Conservation (phyloP, 2,113 vertebrate species). For the Struthio camelus region DNA sequence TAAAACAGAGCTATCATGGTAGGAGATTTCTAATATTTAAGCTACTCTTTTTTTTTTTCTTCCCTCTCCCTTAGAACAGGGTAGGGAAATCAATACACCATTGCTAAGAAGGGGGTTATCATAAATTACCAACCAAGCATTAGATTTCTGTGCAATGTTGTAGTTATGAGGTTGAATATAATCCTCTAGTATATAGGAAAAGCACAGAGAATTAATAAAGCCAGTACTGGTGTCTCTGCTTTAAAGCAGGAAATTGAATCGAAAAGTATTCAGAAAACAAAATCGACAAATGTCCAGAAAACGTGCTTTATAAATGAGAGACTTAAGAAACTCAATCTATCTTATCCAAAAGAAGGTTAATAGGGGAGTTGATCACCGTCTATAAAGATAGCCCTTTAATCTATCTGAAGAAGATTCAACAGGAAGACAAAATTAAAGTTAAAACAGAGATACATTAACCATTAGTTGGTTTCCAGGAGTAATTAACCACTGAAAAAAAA, state of each 20-base stretch:
- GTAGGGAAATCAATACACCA: constrained; percentile 54
- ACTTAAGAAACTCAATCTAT: background rate
- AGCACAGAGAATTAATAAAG: background rate
- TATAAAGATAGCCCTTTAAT: background rate
- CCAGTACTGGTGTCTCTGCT: background rate
- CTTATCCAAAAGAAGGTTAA: background rate
- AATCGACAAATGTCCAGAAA: background rate
- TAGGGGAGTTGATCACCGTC: background rate
- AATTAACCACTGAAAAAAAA: background rate
- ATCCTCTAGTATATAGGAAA: background rate
- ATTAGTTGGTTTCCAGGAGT: background rate
- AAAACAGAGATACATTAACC: constrained; percentile 1
- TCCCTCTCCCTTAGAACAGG: background rate
- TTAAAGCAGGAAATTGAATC: background rate
- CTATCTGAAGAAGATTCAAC: background rate
- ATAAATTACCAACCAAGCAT: constrained; percentile 47
- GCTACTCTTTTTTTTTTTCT: background rate
- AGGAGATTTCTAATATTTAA: constrained; percentile 47
- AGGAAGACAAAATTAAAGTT: background rate
- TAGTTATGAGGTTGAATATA: background rate
- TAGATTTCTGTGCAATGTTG: constrained; percentile 1
- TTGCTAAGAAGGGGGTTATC: constrained; percentile 44
- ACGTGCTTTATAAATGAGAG: background rate
- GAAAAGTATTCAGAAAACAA: background rate
- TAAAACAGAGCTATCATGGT: constrained; percentile 18